A percentile compares a stretch with the other conserved stretches of the same genome.
These are phyloP conservation scores for Heterodera filipjevi DNA, from an alignment of 2,888 invertebrate genomes.

Conservation along the genomic window DNA sequence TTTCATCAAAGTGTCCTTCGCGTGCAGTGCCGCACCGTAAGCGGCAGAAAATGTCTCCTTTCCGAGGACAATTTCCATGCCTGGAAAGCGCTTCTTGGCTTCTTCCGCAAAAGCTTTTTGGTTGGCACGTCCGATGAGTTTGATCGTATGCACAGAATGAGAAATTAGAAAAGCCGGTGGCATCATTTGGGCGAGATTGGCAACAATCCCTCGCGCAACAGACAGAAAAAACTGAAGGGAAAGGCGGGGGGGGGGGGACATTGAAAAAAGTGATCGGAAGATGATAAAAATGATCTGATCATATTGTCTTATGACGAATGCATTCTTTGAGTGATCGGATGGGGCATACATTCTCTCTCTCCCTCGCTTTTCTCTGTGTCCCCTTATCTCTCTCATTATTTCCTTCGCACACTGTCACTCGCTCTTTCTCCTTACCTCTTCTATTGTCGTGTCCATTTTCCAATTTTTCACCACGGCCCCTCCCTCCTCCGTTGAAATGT, in stretches of 20 bases:
- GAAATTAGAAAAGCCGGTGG: neutral
- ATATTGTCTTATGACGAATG: too few species aligned
- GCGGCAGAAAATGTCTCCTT: neutral
- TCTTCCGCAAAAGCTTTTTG: neutral
- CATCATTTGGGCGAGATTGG: conserved; percentile 18
- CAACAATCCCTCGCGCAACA: neutral
- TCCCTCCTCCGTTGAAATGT: neutral
- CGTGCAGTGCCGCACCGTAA: neutral
- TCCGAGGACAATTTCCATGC: neutral
- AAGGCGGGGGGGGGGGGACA: neutral
- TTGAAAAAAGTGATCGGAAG: too few species aligned
- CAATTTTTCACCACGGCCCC: neutral
- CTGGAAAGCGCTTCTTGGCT: neutral
- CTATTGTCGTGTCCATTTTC: conserved; percentile 6
- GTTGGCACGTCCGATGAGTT: neutral
- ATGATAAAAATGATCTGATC: too few species aligned
- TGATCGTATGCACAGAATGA: neutral
- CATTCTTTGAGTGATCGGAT: too few species aligned
- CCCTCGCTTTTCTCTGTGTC: too few species aligned
- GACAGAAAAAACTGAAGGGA: neutral
- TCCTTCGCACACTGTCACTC: neutral
- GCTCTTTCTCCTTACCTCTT: neutral
- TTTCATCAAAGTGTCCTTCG: neutral
- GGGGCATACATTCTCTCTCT: too few species aligned
- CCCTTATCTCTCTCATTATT: neutral